Evolutionary conservation across 2,113 vertebrate species (phyloP).

Genomic region (Oncorhynchus tshawytscha): DNA sequence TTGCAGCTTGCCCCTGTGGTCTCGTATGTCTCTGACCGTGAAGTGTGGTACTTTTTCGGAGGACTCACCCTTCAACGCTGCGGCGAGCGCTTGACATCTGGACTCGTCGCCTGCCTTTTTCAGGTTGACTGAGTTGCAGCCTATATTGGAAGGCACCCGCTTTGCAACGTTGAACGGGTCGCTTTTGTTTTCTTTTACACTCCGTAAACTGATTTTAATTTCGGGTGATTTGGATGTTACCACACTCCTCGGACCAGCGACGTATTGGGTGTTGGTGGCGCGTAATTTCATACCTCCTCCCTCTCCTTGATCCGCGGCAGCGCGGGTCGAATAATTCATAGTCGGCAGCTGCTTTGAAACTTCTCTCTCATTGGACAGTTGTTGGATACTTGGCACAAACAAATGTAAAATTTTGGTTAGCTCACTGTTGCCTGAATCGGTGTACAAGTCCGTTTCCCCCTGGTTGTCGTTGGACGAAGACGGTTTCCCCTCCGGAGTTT

Average conservation of each 20-base stretch:
- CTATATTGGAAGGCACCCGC: slow-evolving; percentile 78
- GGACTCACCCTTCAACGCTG: slow-evolving; percentile 74
- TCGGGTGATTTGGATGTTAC: slow-evolving; percentile 80
- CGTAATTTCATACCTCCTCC: slow-evolving; percentile 23
- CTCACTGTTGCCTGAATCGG: slow-evolving; percentile 58
- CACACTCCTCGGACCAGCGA: slow-evolving; percentile 44
- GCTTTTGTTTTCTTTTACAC: slow-evolving; percentile 70
- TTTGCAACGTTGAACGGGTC: slow-evolving; percentile 82
- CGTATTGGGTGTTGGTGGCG: slow-evolving; percentile 48
- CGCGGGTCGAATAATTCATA: slow-evolving; percentile 23
- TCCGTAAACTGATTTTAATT: slow-evolving; percentile 88
- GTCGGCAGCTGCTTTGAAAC: slow-evolving; percentile 45
- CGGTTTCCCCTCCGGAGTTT: slow-evolving; percentile 48
- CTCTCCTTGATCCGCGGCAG: slow-evolving; percentile 19
- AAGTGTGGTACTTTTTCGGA: slow-evolving; percentile 90
- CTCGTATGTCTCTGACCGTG: slow-evolving; percentile 86
- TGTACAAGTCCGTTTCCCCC: slow-evolving; percentile 21
- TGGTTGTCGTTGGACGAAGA: slow-evolving; percentile 23
- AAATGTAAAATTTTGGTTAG: slow-evolving; percentile 90
- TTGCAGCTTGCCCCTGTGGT: slow-evolving; percentile 81
- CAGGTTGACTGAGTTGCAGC: slow-evolving; percentile 48
- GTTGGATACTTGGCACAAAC: slow-evolving; percentile 90
- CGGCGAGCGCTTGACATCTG: slow-evolving; percentile 59
- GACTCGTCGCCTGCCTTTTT: slow-evolving; percentile 69
- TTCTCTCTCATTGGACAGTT: slow-evolving; percentile 71